A percentile compares a stretch with the other conserved stretches of the same genome.
phyloP scores from a whole-genome alignment of 2,888 invertebrate genomes.

The Cephus pulcher region DNA sequence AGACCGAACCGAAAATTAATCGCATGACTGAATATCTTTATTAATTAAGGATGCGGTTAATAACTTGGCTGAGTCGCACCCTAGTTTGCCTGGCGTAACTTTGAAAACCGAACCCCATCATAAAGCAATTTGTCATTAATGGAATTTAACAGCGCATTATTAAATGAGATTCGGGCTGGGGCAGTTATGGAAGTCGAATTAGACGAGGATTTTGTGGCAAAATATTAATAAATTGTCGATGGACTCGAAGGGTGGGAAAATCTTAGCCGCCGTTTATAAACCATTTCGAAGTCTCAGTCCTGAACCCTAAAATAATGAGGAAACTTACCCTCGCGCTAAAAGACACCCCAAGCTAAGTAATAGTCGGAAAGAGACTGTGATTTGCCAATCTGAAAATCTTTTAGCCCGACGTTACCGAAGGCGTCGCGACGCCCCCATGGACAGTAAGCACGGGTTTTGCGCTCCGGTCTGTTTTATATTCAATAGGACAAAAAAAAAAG shows the following conservation, averaged over 20 bases:
- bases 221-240: conserved; percentile 36
- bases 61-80: conserved; percentile 29
- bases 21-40: conserved; percentile 32
- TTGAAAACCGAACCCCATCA: conserved; percentile 26
- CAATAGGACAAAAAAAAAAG: neutral
- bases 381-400: no score
- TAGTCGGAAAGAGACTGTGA: no score
- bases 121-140: conserved; percentile 46
- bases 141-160: conserved; percentile 40
- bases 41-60: conserved; percentile 38
- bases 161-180: conserved; percentile 27
- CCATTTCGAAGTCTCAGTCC: no score
- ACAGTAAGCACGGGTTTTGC: no score
- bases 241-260: neutral
- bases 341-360: no score
- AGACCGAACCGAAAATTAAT: conserved; percentile 25
- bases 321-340: no score
- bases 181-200: conserved; percentile 10
- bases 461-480: conserved; percentile 1
- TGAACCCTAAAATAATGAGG: no score
- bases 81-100: conserved; percentile 14
- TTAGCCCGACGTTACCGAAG: no score
- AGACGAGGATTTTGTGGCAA: conserved; percentile 11
- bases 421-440: no score
- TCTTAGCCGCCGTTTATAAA: neutral